Evolutionary conservation across 2,797 vertebrate genomes (phyloP).

Genomic region (Ambastaia sidthimunki): DNA sequence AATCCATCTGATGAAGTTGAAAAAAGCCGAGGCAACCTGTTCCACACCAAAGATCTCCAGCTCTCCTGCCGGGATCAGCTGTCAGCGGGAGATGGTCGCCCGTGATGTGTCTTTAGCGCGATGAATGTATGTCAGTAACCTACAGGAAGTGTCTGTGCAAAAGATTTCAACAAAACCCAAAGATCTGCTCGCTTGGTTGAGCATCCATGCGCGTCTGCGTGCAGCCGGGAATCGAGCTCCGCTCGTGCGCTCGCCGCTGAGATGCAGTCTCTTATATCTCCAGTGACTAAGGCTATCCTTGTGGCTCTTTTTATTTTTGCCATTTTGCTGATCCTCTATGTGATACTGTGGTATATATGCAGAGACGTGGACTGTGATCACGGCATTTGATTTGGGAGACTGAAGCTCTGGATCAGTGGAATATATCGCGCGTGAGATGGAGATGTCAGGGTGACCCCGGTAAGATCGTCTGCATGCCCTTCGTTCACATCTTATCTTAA

Average conservation of each 20-base stretch:
- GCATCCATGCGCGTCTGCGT: constrained; percentile 51
- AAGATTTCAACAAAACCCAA: constrained; percentile 1
- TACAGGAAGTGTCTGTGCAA: background rate
- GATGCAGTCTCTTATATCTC: constrained; percentile 97
- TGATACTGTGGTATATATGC: constrained; percentile 99
- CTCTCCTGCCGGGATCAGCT: background rate
- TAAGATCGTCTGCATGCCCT: constrained; percentile 73
- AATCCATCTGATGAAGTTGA: constrained; percentile 24
- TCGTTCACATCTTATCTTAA: background rate
- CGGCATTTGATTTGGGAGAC: constrained; percentile 85
- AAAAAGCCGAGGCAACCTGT: constrained; percentile 38
- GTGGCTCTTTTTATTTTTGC: constrained; percentile 97
- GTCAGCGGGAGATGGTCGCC: background rate
- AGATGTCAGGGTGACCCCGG: constrained; percentile 79
- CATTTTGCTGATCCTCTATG: constrained; percentile 97
- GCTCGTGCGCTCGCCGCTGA: constrained; percentile 70
- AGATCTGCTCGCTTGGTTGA: constrained; percentile 7
- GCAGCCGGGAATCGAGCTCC: constrained; percentile 53
- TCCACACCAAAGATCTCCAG: constrained; percentile 14
- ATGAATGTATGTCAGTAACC: too few species aligned
- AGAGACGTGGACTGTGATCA: constrained; percentile 98
- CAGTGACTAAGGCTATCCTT: constrained; percentile 95
- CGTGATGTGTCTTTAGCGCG: background rate
- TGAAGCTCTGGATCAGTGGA: constrained; percentile 60
- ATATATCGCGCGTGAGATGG: constrained; percentile 47